A percentile compares a stretch with the other conserved stretches of the same genome.
phyloP scores from a whole-genome alignment of 2,888 invertebrate species.

The Noctua janthina region DNA sequence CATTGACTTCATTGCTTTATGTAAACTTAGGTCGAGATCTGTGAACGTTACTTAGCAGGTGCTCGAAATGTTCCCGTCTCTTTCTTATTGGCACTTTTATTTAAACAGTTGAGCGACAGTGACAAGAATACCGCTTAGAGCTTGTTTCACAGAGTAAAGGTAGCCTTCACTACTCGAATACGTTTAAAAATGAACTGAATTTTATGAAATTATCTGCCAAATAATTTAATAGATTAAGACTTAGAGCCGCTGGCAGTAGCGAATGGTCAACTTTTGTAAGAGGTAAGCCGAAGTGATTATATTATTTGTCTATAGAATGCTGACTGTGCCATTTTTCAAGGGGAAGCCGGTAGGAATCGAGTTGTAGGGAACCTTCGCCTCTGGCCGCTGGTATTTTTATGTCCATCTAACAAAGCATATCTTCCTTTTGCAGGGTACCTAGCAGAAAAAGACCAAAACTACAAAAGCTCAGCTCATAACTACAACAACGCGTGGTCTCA shows the following conservation, averaged over 20 bases:
- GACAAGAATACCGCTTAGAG: no score
- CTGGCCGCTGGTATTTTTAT: no score
- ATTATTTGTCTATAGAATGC: no score
- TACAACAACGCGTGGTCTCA: slow-evolving; percentile 97
- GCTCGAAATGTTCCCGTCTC: background rate
- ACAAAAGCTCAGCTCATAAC: slow-evolving; percentile 95
- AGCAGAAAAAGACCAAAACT: slow-evolving; percentile 97
- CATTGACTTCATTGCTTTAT: background rate
- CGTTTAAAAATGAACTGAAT: no score
- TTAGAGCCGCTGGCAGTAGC: no score
- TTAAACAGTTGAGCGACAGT: background rate
- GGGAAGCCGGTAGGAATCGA: no score
- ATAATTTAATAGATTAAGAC: background rate
- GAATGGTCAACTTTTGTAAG: no score
- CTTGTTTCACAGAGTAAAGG: no score
- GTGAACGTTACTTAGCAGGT: background rate
- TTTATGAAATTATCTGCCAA: background rate
- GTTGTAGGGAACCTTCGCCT: no score
- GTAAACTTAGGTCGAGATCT: background rate
- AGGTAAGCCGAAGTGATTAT: no score
- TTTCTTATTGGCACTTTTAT: background rate
- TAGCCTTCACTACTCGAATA: no score
- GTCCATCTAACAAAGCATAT: background rate
- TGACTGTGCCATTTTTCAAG: no score
- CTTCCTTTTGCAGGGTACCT: slow-evolving; percentile 92